A percentile compares a stretch with the other conserved stretches of the same genome.
Evolutionary conservation across 2,113 vertebrate species (phyloP).

Genomic region (Paratilapia polleni): DNA sequence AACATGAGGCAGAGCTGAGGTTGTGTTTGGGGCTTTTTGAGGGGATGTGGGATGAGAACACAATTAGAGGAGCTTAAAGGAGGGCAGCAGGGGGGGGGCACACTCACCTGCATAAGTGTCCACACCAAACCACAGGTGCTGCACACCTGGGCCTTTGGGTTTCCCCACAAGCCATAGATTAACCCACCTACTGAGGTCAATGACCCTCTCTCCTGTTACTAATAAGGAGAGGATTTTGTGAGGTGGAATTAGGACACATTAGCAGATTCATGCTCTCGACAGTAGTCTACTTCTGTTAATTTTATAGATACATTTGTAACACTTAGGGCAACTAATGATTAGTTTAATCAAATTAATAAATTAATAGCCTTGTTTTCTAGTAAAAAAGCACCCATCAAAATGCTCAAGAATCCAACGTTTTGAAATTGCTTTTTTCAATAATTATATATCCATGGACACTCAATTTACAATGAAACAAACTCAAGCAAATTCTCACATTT

Average conservation of each 20-base stretch:
- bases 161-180: slow-evolving; percentile 54
- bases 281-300: background rate
- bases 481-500: background rate
- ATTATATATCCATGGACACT: background rate
- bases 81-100: background rate
- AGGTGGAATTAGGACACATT: slow-evolving; percentile 51
- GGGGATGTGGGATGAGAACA: slow-evolving; percentile 55
- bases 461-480: too few relatives aligned
- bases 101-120: slow-evolving; percentile 46
- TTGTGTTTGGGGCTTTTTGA: slow-evolving; percentile 50
- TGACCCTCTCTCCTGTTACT: slow-evolving; percentile 56
- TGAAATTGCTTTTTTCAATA: background rate
- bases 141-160: slow-evolving; percentile 68
- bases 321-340: background rate
- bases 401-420: too few relatives aligned
- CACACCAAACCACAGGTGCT: slow-evolving; percentile 69
- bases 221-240: slow-evolving; percentile 24
- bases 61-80: slow-evolving; percentile 57
- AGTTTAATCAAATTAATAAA: background rate
- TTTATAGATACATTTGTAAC: background rate
- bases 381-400: too few relatives aligned
- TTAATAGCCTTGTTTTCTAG: background rate
- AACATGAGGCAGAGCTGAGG: slow-evolving; percentile 11
- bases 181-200: slow-evolving; percentile 58
- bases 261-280: background rate